Conservation (phyloP, 2,113 vertebrate species). For the Corapipo altera region DNA sequence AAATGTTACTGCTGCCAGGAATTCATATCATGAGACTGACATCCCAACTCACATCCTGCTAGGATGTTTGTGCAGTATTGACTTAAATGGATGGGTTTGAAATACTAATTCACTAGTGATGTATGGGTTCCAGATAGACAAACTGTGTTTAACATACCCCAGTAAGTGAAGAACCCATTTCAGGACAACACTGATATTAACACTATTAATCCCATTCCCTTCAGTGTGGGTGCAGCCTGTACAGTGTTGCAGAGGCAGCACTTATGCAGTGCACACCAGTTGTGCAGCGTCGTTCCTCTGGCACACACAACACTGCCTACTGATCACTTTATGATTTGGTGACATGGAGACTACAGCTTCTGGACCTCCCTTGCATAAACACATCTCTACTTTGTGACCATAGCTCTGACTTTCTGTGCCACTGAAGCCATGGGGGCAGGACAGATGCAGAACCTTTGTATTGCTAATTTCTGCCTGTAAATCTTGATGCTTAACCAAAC, state of each 20-base stretch:
- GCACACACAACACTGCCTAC: not conserved
- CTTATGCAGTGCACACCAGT: accelerated
- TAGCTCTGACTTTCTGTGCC: not conserved
- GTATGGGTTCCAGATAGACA: not conserved
- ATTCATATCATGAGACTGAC: not conserved
- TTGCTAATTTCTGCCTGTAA: not conserved
- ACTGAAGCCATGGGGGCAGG: not conserved
- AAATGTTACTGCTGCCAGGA: not conserved
- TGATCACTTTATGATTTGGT: accelerated
- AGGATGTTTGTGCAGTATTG: not conserved
- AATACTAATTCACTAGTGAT: not conserved
- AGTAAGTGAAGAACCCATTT: not conserved
- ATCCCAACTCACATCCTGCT: not conserved
- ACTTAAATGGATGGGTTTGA: not conserved
- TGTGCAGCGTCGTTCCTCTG: not conserved
- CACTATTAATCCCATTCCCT: not conserved
- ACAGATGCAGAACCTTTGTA: not conserved
- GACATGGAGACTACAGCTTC: not conserved
- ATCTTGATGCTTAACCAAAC: not conserved
- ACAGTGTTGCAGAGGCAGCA: not conserved
- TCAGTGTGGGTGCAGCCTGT: not conserved
- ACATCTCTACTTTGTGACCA: not conserved
- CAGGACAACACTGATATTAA: not conserved
- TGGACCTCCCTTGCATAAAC: not conserved
- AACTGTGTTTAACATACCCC: not conserved